Conservation (phyloP, 2,113 vertebrate genomes). For the Rhinolophus sinicus region DNA sequence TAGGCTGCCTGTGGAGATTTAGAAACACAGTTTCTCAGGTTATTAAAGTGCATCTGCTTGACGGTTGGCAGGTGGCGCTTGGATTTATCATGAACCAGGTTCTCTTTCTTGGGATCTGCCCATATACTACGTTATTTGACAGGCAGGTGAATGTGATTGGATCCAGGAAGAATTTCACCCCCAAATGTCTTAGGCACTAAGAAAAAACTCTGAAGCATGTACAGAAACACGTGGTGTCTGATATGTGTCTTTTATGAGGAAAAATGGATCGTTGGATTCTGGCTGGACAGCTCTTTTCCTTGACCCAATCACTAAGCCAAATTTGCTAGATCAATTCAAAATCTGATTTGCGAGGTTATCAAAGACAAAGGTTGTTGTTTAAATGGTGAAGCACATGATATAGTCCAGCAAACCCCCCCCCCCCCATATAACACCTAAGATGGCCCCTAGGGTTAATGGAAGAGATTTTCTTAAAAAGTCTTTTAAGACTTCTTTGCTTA, state of each 20-base stretch:
- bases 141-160: neutral
- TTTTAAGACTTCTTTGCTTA: neutral
- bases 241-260: neutral
- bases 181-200: neutral
- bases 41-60: neutral
- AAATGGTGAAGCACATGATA: neutral
- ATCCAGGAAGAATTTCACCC: neutral
- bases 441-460: neutral
- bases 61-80: neutral
- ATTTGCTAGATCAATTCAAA: slow-evolving; percentile 18
- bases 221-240: neutral
- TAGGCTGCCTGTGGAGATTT: neutral
- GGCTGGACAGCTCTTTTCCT: neutral
- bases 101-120: neutral
- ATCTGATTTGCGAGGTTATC: neutral
- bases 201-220: neutral
- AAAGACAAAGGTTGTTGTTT: neutral
- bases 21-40: neutral
- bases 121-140: neutral
- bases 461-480: neutral
- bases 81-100: neutral
- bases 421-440: neutral
- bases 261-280: neutral
- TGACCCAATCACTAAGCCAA: neutral
- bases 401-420: neutral